Evolutionary conservation across 2,113 vertebrate species (phyloP), one percentile per base, ranked within the genome.

Genomic region (Eolophus roseicapilla): DNA sequence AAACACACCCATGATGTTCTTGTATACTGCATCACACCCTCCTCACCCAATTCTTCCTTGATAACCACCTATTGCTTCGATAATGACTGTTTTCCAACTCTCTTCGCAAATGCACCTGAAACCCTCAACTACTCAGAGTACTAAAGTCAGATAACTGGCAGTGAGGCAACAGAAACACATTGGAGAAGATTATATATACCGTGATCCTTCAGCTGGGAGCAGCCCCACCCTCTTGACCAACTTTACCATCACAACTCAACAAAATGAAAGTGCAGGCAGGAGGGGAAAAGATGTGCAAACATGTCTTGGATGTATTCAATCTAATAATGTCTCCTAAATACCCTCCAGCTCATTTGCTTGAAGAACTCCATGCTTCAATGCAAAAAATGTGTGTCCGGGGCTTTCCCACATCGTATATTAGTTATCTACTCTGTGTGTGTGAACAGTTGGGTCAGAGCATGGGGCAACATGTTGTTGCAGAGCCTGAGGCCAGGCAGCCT

Each of bases 401-500:
- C n/a, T 87, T 77, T 91, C 69, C 13, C 9, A 13, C 7, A 13
- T 1, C 3, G 19, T 10, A 3, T 47, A 21, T 49, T 68, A 60
- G 12, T 31, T 43, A 67, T 79, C 68, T 52, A 62, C 29, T 70
- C 16, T 23, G 37, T 43, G 57, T 31, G 15, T 41, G n/a, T 7
- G 33, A 77, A 8, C 5, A 43, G 21, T 37, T 39, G 44, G 19
- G 7, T 28, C 19, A 25, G 21, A 75, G 16, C 31, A 57, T 0
- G 0, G 29, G 33, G 10, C 0, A 4, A 11, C 1, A 4, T 14
- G 19, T 79, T 0, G 0, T 24, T 89, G 37, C 25, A 41, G 18
- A 52, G 19, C 7, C 23, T 25, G 25, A 44, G 15, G 35, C 21
- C 2, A 2, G 31, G 35, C 10, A n/a, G 35, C 29, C 25, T 59